Base-by-base conservation (phyloP, 1,140 invertebrate species). In the Trichonephila clavipes region DNA sequence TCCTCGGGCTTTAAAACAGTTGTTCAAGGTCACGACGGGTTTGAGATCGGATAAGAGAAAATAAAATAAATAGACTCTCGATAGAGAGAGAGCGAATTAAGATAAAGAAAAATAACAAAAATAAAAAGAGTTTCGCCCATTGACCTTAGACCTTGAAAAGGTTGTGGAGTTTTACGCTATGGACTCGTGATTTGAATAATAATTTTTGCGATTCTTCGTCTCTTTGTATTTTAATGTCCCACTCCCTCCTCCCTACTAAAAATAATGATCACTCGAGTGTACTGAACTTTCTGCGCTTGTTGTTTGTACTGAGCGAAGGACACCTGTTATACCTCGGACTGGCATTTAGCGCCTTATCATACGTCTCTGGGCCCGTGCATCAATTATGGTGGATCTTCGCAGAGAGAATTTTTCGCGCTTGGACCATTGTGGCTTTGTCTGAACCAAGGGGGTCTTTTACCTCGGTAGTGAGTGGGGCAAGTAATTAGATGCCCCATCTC, bases 91-190 rank as follows among this genome's bases (percentile, higher is more conserved):
- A 85, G 83, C 83, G 83, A 58, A 61, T 85, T 85, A 24, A 28
- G 34, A 40, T 34, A 77, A 77, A 77, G 72, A 64, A 19, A 34
- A 77, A 72, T 77, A 77, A 77, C 34, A 40, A 77, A 77, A 77
- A 28, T 28, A 28, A 77, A 28, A n/a, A n/a, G n/a, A 77, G n/a
- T 61, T 85, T 85, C 83, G 83, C 83, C 83, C 83, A 61, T 85
- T 85, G 83, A 85, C 83, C 83, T 85, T 85, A 85, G 83, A 85
- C 83, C 83, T 85, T 85, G 83, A 85, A 85, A 85, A 85, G 83
- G 83, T 51, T 85, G 51, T 51, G 58, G 83, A 85, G 51, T 85
- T 85, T 85, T 85, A 85, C 83, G 83, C 83, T 85, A 85, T 28
- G 40, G 83, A 61, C 83, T 59, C 83, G 83, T 85, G 83, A 61